phyloP scores from a whole-genome alignment of 37 sponge, comb jelly and placozoan genomes.

The Bolinopsis microptera region DNA sequence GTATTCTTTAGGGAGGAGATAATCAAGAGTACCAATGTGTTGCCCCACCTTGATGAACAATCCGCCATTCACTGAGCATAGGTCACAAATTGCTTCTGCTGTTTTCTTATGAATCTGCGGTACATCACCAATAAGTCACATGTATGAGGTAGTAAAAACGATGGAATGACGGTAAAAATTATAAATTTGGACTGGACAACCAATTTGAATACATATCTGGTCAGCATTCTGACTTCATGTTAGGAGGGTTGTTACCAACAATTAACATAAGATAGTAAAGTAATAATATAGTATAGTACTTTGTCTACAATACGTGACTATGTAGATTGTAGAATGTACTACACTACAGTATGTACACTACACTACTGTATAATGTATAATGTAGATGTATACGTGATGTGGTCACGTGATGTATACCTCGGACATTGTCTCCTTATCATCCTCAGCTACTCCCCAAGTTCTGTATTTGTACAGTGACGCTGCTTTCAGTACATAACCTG shows the following conservation, averaged over 20 bases:
- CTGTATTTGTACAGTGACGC: not conserved
- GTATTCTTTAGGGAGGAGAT: constrained; percentile 86
- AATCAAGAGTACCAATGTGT: constrained; percentile 88
- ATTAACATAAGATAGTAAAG: too few species aligned
- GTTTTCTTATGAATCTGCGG: constrained; percentile 74
- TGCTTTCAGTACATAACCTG: not conserved
- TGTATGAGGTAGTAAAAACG: not conserved
- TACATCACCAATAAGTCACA: not conserved
- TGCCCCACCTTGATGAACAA: constrained; percentile 93
- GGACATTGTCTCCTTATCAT: too few species aligned
- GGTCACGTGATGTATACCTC: too few species aligned
- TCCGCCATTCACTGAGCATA: constrained; percentile 86
- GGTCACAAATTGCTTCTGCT: constrained; percentile 72
- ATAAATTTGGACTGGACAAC: not conserved
- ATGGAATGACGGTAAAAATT: too few species aligned
- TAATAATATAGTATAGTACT: too few species aligned
- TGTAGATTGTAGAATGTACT: too few species aligned
- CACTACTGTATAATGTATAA: too few species aligned
- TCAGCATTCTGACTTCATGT: too few species aligned
- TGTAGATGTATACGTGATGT: too few species aligned
- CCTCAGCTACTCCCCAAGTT: not conserved
- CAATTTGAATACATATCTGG: not conserved
- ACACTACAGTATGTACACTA: too few species aligned
- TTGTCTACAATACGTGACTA: too few species aligned
- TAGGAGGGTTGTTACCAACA: too few species aligned